These are phyloP conservation scores for Pollimyrus isidori DNA, from an alignment of 2,113 vertebrate genomes.

Conservation along the genomic window DNA sequence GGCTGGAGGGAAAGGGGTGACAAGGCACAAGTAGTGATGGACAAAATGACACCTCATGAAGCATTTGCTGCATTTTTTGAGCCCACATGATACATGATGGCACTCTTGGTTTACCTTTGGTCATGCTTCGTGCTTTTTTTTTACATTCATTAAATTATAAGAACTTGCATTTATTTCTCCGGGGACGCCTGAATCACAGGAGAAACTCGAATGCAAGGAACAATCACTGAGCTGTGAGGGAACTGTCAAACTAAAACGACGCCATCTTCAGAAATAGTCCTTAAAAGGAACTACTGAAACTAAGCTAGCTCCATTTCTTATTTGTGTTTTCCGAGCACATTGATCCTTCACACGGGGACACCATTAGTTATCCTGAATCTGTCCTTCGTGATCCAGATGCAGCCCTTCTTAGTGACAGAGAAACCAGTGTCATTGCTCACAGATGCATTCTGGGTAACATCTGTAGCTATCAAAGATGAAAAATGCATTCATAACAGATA, in stretches of 20 bases:
- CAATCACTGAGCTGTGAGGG: slow-evolving; percentile 62
- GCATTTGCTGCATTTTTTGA: not conserved
- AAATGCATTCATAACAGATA: not conserved
- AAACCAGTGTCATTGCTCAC: slow-evolving; percentile 81
- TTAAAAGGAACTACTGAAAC: not conserved
- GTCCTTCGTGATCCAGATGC: slow-evolving; percentile 94
- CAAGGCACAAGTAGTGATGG: not conserved
- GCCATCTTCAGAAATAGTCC: not conserved
- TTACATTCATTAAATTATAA: not conserved
- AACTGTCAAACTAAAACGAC: not conserved
- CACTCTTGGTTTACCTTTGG: not conserved
- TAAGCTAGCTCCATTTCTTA: not conserved
- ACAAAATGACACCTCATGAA: not conserved
- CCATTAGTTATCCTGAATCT: slow-evolving; percentile 97
- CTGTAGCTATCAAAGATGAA: slow-evolving; percentile 66
- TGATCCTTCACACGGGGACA: slow-evolving; percentile 33
- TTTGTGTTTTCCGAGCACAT: not conserved
- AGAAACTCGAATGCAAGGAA: slow-evolving; percentile 84
- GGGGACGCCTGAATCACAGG: slow-evolving; percentile 83
- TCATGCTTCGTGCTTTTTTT: not conserved
- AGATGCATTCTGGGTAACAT: slow-evolving; percentile 81
- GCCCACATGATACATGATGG: not conserved
- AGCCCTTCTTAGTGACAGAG: slow-evolving; percentile 73
- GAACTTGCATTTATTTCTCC: slow-evolving; percentile 71
- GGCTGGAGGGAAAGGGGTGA: slow-evolving; percentile 26